These are phyloP conservation scores for Aphidius colemani DNA, from an alignment of 2,888 invertebrate species.

Conservation along the genomic window DNA sequence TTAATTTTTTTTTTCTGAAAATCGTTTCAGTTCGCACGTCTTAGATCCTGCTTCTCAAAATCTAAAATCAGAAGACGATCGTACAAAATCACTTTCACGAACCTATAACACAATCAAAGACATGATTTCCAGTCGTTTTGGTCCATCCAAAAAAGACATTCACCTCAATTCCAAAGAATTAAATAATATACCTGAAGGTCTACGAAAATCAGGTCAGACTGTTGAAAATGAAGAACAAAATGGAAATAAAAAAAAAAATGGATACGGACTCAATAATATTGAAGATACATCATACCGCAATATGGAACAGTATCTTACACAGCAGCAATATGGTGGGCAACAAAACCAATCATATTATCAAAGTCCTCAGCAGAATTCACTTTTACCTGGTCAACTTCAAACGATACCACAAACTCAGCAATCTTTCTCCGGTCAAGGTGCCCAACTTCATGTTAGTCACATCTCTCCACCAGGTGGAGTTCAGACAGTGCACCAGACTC, in stretches of 20 bases:
- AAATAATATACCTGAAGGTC: constrained; percentile 69
- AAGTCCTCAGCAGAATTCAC: constrained; percentile 46
- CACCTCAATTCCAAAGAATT: constrained; percentile 62
- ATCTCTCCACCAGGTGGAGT: constrained; percentile 53
- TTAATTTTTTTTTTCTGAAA: constrained; percentile 7
- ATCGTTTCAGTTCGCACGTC: constrained; percentile 42
- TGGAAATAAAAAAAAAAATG: constrained; percentile 62
- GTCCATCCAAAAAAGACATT: constrained; percentile 64
- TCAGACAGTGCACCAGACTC: constrained; percentile 56
- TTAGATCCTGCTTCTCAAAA: constrained; percentile 46
- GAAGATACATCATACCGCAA: constrained; percentile 43
- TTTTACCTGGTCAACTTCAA: constrained; percentile 55
- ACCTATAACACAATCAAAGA: constrained; percentile 83
- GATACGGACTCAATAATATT: constrained; percentile 66
- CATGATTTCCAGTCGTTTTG: constrained; percentile 81
- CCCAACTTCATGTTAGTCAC: constrained; percentile 56
- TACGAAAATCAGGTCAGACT: constrained; percentile 60
- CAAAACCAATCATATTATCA: constrained; percentile 47
- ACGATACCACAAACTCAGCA: constrained; percentile 47
- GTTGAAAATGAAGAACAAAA: constrained; percentile 58
- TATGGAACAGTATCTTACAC: constrained; percentile 45
- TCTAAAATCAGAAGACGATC: constrained; percentile 52
- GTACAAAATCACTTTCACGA: constrained; percentile 72
- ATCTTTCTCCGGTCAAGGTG: constrained; percentile 54
- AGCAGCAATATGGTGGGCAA: constrained; percentile 47